Evolutionary conservation across 2,888 invertebrate genomes (phyloP), one percentile per base, ranked within the genome.

Genomic region (Steinernema scapterisci): DNA sequence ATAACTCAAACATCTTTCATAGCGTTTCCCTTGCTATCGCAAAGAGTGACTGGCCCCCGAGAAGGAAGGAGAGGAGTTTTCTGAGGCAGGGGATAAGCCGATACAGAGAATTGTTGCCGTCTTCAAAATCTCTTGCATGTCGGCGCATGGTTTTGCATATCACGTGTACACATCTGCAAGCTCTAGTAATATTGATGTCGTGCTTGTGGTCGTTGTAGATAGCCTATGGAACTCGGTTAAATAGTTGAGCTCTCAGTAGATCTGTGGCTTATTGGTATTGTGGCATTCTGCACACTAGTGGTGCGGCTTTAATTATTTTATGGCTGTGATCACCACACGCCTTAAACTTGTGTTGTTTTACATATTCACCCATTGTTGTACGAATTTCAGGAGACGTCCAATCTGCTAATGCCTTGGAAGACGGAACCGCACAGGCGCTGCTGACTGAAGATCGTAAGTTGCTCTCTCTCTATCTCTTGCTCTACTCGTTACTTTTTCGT

Each of bases 361-460:
- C 63, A 63, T 63, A 63, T 63, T 63, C 63, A 63, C 63, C 63
- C 63, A 63, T 63, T 74, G 74, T 63, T 63, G 54, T 74, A 70
- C 70, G 27, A 45, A 45, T 54, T 77, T 77, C 73, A 77, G 76
- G 76, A 19, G 43, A 27, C n/a, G 73, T 77, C 31, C 75, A 77
- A 27, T 76, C 79, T 21, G 72, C 77, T 11, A 79, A 77, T 48
- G 75, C 80, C 13, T 21, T 80, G 13, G 85, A 85, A 75, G 86
- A 86, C 74, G 85, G 86, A 75, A 84, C 85, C 9, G 84, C 81
- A 48, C 85, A 86, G 71, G 85, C 86, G 27, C 82, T 86, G 16
- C 80, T 86, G 56, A 72, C 70, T 23, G 74, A 76, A 77, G 75
- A 80, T 44, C 71, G 80, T 79, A 79, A 81, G 80, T 79, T 75